phyloP scores from a whole-genome alignment of 2,113 vertebrate species.

The Uropsilus gracilis region DNA sequence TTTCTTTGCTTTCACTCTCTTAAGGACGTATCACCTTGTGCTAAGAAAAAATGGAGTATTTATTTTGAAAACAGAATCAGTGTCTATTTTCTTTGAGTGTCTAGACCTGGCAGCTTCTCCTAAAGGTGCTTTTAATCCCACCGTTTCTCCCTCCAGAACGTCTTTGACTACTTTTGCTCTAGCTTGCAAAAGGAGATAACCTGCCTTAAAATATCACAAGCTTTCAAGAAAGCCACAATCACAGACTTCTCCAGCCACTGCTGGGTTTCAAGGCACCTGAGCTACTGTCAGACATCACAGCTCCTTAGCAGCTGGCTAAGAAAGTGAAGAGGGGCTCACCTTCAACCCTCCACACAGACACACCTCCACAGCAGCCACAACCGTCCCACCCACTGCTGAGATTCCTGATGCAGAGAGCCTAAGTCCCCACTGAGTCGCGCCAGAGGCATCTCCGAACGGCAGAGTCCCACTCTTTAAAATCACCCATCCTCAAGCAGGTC shows the following conservation, averaged over 20 bases:
- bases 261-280: background rate
- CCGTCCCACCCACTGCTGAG: background rate
- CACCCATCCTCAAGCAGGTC: background rate
- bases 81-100: background rate
- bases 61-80: background rate
- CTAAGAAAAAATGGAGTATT: background rate
- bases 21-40: background rate
- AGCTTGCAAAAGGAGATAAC: background rate
- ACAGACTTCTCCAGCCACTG: background rate
- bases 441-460: background rate
- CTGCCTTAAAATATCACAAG: background rate
- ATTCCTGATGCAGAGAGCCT: fast-evolving
- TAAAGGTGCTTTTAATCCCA: background rate
- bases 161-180: too few species aligned
- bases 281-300: background rate
- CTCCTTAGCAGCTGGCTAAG: background rate
- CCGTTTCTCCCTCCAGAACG: background rate
- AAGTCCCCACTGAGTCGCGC: background rate
- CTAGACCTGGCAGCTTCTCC: background rate
- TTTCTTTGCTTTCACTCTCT: background rate
- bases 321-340: background rate
- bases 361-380: background rate
- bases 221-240: background rate
- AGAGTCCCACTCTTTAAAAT: background rate
- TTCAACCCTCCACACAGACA: background rate